Evolutionary conservation across 2,888 invertebrate species (phyloP).

Genomic region (Rugalucina vietnamica): DNA sequence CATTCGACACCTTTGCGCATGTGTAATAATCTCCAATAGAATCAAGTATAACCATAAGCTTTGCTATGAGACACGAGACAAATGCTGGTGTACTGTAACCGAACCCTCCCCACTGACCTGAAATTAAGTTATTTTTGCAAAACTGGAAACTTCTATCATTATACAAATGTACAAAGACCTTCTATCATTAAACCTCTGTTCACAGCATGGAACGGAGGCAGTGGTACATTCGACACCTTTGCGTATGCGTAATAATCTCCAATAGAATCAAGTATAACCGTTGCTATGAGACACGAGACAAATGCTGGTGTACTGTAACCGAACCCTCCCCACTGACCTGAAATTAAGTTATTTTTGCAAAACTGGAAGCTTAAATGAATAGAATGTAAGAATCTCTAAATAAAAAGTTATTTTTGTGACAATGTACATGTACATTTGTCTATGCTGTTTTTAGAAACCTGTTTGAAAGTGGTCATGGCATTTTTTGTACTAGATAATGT

Average conservation of each 20-base stretch:
- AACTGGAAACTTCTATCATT: slow-evolving; percentile 89
- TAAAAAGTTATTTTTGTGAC: neutral
- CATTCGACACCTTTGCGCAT: slow-evolving; percentile 89
- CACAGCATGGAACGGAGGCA: slow-evolving; percentile 93
- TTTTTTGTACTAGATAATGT: too few species aligned
- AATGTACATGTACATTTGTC: neutral
- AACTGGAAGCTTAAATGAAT: slow-evolving; percentile 85
- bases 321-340: slow-evolving; percentile 75
- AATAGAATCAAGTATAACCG: slow-evolving; percentile 84
- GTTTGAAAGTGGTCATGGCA: too few species aligned
- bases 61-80: slow-evolving; percentile 71
- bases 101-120: slow-evolving; percentile 75
- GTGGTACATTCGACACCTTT: slow-evolving; percentile 88
- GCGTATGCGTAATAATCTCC: slow-evolving; percentile 96
- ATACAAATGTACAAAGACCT: too few species aligned
- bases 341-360: neutral
- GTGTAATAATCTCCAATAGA: slow-evolving; percentile 94
- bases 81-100: slow-evolving; percentile 68
- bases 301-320: slow-evolving; percentile 68
- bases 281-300: slow-evolving; percentile 71
- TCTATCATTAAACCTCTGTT: slow-evolving; percentile 90
- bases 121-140: neutral
- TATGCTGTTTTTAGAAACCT: too few species aligned
- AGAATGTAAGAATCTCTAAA: neutral
- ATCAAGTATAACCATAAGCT: slow-evolving; percentile 74